These are phyloP conservation scores for Brachyalestes nurse DNA, from an alignment of 2,797 vertebrate genomes.

Conservation along the genomic window DNA sequence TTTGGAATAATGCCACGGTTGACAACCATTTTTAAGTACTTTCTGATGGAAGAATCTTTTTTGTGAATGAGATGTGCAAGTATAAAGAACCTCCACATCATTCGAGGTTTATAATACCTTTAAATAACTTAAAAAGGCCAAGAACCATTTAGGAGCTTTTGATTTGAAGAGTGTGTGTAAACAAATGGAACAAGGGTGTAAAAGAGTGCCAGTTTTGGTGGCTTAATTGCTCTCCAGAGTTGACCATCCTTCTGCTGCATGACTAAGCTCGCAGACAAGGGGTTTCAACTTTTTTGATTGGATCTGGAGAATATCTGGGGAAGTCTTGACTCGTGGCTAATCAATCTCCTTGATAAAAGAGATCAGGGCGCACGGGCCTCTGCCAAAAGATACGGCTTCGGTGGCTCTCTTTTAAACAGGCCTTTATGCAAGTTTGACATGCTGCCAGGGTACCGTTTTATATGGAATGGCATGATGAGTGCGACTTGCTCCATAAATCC, in stretches of 20 bases:
- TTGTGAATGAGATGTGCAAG: no score
- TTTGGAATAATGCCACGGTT: no score
- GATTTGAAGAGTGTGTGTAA: background rate
- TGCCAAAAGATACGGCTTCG: conserved; percentile 12
- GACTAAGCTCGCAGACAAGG: conserved; percentile 58
- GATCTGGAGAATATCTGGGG: conserved; percentile 70
- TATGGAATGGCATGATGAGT: conserved; percentile 39
- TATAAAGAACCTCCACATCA: no score
- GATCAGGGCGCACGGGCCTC: conserved; percentile 54
- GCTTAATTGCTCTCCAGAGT: conserved; percentile 15
- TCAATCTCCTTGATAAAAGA: conserved; percentile 76
- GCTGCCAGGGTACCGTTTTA: conserved; percentile 30
- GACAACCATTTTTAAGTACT: no score
- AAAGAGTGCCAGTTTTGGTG: background rate
- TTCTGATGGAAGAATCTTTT: no score
- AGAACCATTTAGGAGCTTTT: background rate
- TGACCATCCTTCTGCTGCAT: background rate
- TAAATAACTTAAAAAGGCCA: background rate
- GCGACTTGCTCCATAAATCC: conserved; percentile 56
- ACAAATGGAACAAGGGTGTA: background rate
- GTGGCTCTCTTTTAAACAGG: conserved; percentile 60
- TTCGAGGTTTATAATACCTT: no score
- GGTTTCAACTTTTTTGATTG: conserved; percentile 71
- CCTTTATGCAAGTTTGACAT: conserved; percentile 22
- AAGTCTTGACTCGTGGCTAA: conserved; percentile 77